Percentiles rank a stretch among this genome's conserved stretches.
Conservation (phyloP, 1,140 invertebrate species). For the Teleopsis dalmanni region DNA sequence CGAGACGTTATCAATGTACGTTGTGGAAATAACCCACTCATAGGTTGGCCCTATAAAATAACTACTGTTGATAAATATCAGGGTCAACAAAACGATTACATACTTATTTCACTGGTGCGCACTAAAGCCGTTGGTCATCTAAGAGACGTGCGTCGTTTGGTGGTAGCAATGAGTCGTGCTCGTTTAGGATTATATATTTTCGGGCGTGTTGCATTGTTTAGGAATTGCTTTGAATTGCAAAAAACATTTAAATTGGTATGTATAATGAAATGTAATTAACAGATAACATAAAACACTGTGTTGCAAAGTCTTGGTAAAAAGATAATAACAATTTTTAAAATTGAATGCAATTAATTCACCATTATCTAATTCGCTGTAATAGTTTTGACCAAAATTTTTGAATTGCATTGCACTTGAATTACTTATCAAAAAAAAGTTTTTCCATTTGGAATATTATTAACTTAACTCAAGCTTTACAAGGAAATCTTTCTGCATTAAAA, state of each 20-base stretch:
- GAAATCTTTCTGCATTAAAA: too few relatives aligned
- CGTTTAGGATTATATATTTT: conserved; percentile 96
- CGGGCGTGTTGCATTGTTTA: conserved; percentile 83
- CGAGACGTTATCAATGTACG: conserved; percentile 90
- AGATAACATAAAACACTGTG: too few relatives aligned
- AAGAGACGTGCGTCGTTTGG: conserved; percentile 88
- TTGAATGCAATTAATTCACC: too few relatives aligned
- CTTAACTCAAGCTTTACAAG: too few relatives aligned
- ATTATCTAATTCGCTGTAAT: too few relatives aligned
- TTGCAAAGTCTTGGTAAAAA: too few relatives aligned
- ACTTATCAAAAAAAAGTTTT: too few relatives aligned
- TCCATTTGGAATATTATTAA: too few relatives aligned
- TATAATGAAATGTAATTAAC: too few relatives aligned
- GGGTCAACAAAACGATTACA: conserved; percentile 99
- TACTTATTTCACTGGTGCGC: conserved; percentile 90
- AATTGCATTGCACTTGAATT: too few relatives aligned
- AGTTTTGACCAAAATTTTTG: too few relatives aligned
- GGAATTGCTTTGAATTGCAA: conserved; percentile 93
- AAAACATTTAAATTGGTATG: conserved; percentile 86
- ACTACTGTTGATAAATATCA: conserved; percentile 99
- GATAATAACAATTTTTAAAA: too few relatives aligned
- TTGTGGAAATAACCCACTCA: conserved; percentile 93
- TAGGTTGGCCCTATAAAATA: conserved; percentile 89
- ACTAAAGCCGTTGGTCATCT: conserved; percentile 95
- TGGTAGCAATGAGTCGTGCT: conserved; percentile 97